phyloP scores from a whole-genome alignment of 2,797 vertebrate species.

The Cryptoprocta ferox region DNA sequence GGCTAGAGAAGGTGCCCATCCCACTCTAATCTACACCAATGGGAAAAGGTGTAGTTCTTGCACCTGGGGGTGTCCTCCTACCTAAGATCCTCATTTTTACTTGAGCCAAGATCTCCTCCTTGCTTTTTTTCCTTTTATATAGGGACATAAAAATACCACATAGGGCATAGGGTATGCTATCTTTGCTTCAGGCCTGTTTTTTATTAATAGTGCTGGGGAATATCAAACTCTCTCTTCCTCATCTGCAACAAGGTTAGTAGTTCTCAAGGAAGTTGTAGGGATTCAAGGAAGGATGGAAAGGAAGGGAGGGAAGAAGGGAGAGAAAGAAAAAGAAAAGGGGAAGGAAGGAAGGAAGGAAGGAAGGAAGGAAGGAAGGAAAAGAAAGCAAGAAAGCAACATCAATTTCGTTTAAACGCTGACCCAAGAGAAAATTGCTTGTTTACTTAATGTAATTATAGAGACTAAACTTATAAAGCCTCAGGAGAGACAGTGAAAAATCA shows the following conservation, averaged over 20 bases:
- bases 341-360: no score
- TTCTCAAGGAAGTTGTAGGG: not conserved
- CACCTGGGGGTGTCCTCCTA: not conserved
- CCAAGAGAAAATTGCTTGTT: not conserved
- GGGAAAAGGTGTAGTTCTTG: not conserved
- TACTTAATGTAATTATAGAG: slow-evolving; percentile 11
- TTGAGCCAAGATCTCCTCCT: not conserved
- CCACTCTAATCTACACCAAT: not conserved
- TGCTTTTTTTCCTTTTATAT: not conserved
- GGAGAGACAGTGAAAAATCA: not conserved
- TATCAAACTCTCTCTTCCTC: not conserved
- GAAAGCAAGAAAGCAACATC: not conserved
- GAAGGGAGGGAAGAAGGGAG: not conserved
- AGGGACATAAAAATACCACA: not conserved
- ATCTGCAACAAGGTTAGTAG: not conserved
- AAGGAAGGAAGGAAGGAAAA: not conserved
- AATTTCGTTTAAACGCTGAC: not conserved
- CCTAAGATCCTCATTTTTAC: not conserved
- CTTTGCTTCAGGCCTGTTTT: not conserved
- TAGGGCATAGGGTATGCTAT: not conserved
- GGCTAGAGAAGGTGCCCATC: not conserved
- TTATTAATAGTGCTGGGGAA: not conserved
- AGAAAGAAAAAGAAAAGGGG: no score
- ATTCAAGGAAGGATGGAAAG: not conserved
- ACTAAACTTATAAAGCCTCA: not conserved